Conservation (phyloP, 1,140 invertebrate genomes). For the Harpegnathos saltator region DNA sequence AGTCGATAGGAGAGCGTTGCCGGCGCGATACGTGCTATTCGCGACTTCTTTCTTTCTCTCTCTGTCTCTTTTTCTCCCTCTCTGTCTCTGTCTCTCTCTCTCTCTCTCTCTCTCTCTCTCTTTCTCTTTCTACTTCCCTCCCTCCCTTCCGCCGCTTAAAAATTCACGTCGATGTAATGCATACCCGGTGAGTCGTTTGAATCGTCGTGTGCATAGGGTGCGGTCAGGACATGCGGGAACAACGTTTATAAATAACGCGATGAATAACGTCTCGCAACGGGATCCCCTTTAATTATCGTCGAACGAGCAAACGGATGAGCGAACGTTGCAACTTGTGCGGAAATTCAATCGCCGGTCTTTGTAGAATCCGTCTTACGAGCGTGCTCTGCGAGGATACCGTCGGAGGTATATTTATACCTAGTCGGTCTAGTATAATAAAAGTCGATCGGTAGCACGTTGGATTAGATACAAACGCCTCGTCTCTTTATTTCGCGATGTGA, state of each 20-base stretch:
- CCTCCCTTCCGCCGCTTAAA: conserved; percentile 35
- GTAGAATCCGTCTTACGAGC: neutral
- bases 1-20: conserved; percentile 10
- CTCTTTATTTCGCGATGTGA: too few relatives aligned
- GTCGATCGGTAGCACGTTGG: too few relatives aligned
- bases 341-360: neutral
- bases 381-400: neutral
- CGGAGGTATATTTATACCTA: too few relatives aligned
- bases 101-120: too few relatives aligned
- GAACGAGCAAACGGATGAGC: neutral
- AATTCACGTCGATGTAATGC: conserved; percentile 10
- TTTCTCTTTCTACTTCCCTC: neutral
- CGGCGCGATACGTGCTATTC: conserved; percentile 1
- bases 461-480: too few relatives aligned
- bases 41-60: neutral
- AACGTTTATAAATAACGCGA: neutral
- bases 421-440: too few relatives aligned
- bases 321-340: neutral
- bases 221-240: conserved; percentile 16
- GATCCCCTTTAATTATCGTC: neutral
- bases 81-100: too few relatives aligned
- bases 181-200: conserved; percentile 7
- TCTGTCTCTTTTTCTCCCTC: neutral
- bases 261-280: neutral
- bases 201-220: conserved; percentile 9